Base-by-base conservation (phyloP, 2,888 invertebrate genomes). In the Campaea margaritaria region DNA sequence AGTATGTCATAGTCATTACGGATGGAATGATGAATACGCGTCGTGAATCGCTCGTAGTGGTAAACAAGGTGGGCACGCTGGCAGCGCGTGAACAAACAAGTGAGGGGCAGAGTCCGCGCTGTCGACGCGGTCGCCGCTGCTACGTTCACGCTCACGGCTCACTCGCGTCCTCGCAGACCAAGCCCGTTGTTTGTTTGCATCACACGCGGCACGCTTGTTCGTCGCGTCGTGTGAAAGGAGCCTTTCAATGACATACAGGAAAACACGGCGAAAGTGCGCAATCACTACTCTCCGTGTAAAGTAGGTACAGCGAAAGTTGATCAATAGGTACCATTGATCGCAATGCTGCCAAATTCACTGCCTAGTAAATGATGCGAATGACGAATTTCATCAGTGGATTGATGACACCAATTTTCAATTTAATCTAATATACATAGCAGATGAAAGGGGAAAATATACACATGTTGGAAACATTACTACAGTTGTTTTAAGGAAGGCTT, bases 51-150 rank as follows among this genome's bases (percentile, higher is more conserved):
- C 76, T 77, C 74, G 82, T 49, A 58, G 81, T 86, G 76, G 87
- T 90, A 89, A 89, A 91, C 88, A 90, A 89, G 84, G 79, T 81
- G 83, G 78, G 83, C 91, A 91, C 85, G 90, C 82, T 68, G 83
- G 52, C 79, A 75, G 75, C 85, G 88, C 91, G 91, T 91, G 91
- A 87, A 91, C 88, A 91, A 91, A 91, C 91, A 91, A 91, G 86
- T 87, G 83, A 74, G 77, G 21, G 73, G 51, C 55, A 55, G 27
- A 60, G 51, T 59, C 60, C 74, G 81, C 76, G 75, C 76, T 75
- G 64, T 76, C 67, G 72, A 64, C 68, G 65, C 67, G 9, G 27
- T 9, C 28, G 44, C 44, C 13, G 15, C 11, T 14, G 47, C 47
- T 46, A 12, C 15, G 46, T 9, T 2, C 36, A n/a, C 14, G 0